phyloP scores from a whole-genome alignment of 2,113 vertebrate species.

The Geothlypis trichas region DNA sequence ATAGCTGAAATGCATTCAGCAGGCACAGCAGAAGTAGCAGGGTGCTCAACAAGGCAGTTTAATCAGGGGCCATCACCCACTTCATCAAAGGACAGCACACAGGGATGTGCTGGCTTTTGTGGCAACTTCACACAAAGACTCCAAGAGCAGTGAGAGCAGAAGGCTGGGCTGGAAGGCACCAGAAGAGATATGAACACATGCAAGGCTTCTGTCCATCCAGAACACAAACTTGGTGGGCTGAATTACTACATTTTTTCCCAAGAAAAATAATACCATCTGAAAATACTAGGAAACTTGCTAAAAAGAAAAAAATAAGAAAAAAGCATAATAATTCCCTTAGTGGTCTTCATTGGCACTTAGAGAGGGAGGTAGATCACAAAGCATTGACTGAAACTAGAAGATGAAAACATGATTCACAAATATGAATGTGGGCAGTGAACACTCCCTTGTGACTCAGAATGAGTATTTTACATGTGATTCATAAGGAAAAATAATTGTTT shows the following conservation, averaged over 20 bases:
- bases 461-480: slow-evolving; percentile 37
- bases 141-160: background rate
- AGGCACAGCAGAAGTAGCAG: background rate
- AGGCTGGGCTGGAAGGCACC: background rate
- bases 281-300: background rate
- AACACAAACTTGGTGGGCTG: background rate
- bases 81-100: background rate
- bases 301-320: background rate
- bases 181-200: background rate
- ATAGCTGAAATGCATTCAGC: background rate
- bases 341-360: background rate
- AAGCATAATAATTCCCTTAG: background rate
- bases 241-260: background rate
- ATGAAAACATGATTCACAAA: slow-evolving; percentile 26
- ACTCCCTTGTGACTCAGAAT: slow-evolving; percentile 34
- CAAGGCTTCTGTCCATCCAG: background rate
- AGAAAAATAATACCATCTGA: background rate
- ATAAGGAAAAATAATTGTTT: slow-evolving; percentile 37
- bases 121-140: background rate
- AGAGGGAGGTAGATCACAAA: background rate
- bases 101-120: background rate
- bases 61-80: background rate
- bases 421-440: slow-evolving; percentile 27
- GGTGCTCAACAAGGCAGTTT: background rate
- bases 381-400: background rate